These are phyloP conservation scores for Leuciscus idus DNA, from an alignment of 2,113 vertebrate genomes.

Conservation along the genomic window DNA sequence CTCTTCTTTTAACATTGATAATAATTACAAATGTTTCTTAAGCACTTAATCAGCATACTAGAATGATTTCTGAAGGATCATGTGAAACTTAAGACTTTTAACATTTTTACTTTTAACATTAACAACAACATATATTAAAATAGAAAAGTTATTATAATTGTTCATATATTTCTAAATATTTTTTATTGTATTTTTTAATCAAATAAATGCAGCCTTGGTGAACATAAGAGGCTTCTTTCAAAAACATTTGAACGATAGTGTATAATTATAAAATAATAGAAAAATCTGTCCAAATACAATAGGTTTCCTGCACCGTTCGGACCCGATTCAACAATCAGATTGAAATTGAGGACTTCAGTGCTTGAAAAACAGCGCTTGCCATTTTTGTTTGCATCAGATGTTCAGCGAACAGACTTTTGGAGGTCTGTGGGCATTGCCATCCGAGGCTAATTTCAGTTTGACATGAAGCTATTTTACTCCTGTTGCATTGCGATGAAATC, in stretches of 20 bases:
- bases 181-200: neutral
- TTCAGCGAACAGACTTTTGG: neutral
- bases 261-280: neutral
- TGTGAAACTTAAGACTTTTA: too few species aligned
- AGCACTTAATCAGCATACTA: too few species aligned
- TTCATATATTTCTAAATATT: neutral
- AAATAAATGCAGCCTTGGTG: neutral
- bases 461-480: constrained; percentile 1
- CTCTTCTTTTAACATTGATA: too few species aligned
- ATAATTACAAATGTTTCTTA: too few species aligned
- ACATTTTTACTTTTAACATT: too few species aligned
- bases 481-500: neutral
- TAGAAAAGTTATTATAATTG: neutral
- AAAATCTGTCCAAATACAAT: neutral
- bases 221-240: neutral
- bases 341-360: neutral
- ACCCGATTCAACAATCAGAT: neutral
- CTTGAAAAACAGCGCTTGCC: neutral
- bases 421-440: constrained; percentile 1
- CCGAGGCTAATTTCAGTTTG: constrained; percentile 12
- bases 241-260: neutral
- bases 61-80: too few species aligned
- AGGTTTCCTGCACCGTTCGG: neutral
- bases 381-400: constrained; percentile 6
- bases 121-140: neutral